Base-by-base conservation (phyloP, 2,113 vertebrate genomes). In the Cervus canadensis region DNA sequence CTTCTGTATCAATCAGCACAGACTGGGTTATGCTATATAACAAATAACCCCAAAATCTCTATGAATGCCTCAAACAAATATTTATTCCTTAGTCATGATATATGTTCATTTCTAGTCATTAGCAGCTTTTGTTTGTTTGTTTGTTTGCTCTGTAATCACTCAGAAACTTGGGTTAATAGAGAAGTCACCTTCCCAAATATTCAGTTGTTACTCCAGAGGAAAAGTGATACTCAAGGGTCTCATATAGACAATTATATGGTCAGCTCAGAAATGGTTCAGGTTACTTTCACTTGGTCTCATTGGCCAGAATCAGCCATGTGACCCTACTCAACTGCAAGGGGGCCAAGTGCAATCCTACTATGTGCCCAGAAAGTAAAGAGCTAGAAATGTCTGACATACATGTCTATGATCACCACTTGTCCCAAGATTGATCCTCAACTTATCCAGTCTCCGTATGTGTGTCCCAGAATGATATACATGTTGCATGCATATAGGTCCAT, bases 91-190 rank as follows among this genome's bases (percentile, higher is more conserved):
- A 4, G 23, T 84, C 13, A 21, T 30, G 45, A 4, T 50, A 9
- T 96, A 36, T 57, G 36, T 67, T 48, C 8, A 60, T 56, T 86
- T 92, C 26, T 48, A 19, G n/a, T 87, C 48, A 95, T 59, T 25
- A 52, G 43, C 12, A 50, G 48, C 8, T 43, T 76, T 43, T 74
- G 36, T 43, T 43, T 25, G 36, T 40, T 56, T 33, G 26, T 40
- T 56, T 33, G 26, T 81, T 81, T 81, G 14, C 6, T 54, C 17
- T n/a, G 28, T 62, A 87, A 74, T 40, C 15, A 50, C 17, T 83
- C 36, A n/a, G 52, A 36, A 95, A 96, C 19, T 89, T 84, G 45
- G 40, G 60, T 33, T 74, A 78, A 30, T 3, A 5, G 64, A 59
- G 26, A 94, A n/a, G 25, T 52, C 40, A n/a, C 56, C 40, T 28